These are phyloP conservation scores for Coenobita brevimanus DNA, from an alignment of 1,140 invertebrate genomes.

Conservation along the genomic window DNA sequence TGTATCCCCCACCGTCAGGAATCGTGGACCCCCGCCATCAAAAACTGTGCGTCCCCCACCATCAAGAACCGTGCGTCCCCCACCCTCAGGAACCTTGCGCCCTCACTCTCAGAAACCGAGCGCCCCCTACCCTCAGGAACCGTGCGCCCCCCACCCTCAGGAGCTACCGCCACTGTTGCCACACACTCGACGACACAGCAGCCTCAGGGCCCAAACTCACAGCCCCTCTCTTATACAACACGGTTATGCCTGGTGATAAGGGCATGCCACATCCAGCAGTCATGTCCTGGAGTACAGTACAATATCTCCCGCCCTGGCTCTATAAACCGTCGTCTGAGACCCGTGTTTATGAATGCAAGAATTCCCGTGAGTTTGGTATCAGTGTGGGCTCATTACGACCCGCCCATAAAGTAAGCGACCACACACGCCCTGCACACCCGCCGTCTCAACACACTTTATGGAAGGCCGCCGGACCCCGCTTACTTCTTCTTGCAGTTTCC, in stretches of 20 bases:
- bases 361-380: slow-evolving; percentile 58
- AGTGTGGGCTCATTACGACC: slow-evolving; percentile 59
- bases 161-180: slow-evolving; percentile 48
- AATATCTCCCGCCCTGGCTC: background rate
- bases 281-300: background rate
- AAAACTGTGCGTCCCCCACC: too few species aligned
- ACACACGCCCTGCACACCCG: slow-evolving; percentile 53
- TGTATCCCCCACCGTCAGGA: background rate
- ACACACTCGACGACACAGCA: background rate
- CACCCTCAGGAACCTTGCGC: slow-evolving; percentile 38
- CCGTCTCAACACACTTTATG: slow-evolving; percentile 52
- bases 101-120: too few species aligned
- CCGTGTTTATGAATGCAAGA: slow-evolving; percentile 46
- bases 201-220: background rate
- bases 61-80: background rate
- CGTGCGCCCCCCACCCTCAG: slow-evolving; percentile 25
- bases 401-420: slow-evolving; percentile 58
- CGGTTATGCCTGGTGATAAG: background rate
- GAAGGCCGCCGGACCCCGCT: slow-evolving; percentile 33
- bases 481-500: slow-evolving; percentile 55
- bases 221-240: background rate
- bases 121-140: too few species aligned
- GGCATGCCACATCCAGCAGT: slow-evolving; percentile 8
- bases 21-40: too few species aligned
- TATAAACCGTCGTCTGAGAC: slow-evolving; percentile 27